Percentiles rank a stretch among this genome's conserved stretches.
These are phyloP conservation scores for Phylloscopus whistleri DNA, from an alignment of 2,113 vertebrate species.

Conservation along the genomic window DNA sequence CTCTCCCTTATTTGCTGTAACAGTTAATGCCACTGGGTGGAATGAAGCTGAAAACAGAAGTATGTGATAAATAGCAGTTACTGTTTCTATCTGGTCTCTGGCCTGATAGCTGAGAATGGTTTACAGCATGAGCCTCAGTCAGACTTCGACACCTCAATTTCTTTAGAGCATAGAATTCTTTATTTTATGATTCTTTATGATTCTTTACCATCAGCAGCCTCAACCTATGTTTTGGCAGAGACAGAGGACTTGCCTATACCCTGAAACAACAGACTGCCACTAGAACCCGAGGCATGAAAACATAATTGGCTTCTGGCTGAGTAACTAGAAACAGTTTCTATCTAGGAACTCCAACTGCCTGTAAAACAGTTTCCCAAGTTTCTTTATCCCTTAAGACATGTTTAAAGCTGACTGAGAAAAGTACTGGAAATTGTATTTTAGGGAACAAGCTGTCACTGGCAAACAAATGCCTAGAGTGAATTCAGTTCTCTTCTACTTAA, in stretches of 20 bases:
- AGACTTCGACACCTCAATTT: background rate
- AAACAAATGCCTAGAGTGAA: background rate
- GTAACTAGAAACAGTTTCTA: background rate
- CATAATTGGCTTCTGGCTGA: background rate
- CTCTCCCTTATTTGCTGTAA: constrained; percentile 84
- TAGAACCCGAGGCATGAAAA: background rate
- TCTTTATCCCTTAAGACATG: background rate
- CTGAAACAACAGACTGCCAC: background rate
- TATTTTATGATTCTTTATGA: too few relatives aligned
- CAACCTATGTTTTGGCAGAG: background rate
- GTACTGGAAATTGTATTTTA: background rate
- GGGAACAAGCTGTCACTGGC: background rate
- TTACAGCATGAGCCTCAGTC: background rate
- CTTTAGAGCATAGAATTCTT: background rate
- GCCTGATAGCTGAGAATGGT: background rate
- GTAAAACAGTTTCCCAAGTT: background rate
- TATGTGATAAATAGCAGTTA: background rate
- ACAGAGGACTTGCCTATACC: background rate
- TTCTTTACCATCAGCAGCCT: background rate
- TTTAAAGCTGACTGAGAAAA: background rate
- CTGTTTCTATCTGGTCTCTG: background rate
- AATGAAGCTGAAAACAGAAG: constrained; percentile 78
- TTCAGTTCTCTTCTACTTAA: background rate
- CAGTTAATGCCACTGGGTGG: constrained; percentile 79
- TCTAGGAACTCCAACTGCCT: background rate